These are phyloP conservation scores for Hydriomena furcata DNA, from an alignment of 2,888 invertebrate species.

Conservation along the genomic window DNA sequence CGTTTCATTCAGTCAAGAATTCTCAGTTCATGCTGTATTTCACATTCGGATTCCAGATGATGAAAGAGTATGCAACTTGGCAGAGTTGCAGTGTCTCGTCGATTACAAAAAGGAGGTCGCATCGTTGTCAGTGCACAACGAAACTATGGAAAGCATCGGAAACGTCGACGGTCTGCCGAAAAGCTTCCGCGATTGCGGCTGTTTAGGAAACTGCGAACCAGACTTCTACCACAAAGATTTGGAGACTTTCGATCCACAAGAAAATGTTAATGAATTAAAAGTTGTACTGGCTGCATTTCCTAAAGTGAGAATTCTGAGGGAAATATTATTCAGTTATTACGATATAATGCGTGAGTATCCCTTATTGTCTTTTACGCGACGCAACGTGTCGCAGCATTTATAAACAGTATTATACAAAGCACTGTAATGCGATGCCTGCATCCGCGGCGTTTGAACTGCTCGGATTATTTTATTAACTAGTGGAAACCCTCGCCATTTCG, in stretches of 20 bases:
- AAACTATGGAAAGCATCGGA: slow-evolving; percentile 45
- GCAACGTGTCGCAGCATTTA: no score
- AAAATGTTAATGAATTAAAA: slow-evolving; percentile 51
- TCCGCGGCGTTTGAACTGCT: no score
- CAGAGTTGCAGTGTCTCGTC: slow-evolving; percentile 61
- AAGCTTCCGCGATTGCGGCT: slow-evolving; percentile 61
- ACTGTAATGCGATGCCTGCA: no score
- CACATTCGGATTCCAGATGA: slow-evolving; percentile 45
- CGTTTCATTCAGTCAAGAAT: no score
- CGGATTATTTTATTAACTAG: no score
- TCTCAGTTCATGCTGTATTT: no score
- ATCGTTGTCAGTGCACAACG: slow-evolving; percentile 52
- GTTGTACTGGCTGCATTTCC: slow-evolving; percentile 86
- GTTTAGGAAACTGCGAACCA: slow-evolving; percentile 64
- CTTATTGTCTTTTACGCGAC: no score
- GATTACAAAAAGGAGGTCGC: slow-evolving; percentile 60
- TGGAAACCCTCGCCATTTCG: no score
- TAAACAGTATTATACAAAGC: no score
- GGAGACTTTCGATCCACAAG: slow-evolving; percentile 49
- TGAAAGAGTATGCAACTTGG: slow-evolving; percentile 64
- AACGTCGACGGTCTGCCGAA: slow-evolving; percentile 49
- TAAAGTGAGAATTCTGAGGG: slow-evolving; percentile 86
- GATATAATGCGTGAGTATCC: slow-evolving; percentile 87
- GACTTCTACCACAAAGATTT: slow-evolving; percentile 62
- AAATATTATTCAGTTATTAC: slow-evolving; percentile 87